These are phyloP conservation scores for Rotaria socialis DNA, from an alignment of 2,888 invertebrate genomes.

Conservation along the genomic window DNA sequence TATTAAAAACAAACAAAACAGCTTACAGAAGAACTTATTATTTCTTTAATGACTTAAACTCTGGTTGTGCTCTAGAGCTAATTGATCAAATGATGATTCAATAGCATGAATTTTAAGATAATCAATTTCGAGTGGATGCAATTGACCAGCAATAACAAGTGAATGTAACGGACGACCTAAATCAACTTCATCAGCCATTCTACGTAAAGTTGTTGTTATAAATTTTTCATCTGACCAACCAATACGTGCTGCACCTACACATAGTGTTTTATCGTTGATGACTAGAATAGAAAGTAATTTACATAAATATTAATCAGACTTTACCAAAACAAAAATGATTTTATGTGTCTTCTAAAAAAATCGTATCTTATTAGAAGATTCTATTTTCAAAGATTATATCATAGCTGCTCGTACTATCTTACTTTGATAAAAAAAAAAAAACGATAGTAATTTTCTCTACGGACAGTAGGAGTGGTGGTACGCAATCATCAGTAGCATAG, in stretches of 20 bases:
- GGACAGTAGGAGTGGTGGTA: no score
- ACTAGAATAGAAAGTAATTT: slow-evolving; percentile 51
- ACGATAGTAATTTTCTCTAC: no score
- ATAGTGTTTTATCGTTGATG: slow-evolving; percentile 65
- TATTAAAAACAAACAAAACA: not conserved
- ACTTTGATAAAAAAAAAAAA: no score
- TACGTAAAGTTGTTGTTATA: slow-evolving; percentile 69
- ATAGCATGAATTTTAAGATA: slow-evolving; percentile 39
- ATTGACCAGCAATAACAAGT: slow-evolving; percentile 73
- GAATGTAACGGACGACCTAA: slow-evolving; percentile 89
- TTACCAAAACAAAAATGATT: no score
- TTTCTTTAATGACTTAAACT: not conserved
- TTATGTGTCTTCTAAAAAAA: no score
- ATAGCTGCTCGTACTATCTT: no score
- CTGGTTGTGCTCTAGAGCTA: slow-evolving; percentile 9
- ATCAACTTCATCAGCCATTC: slow-evolving; percentile 60
- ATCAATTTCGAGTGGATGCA: slow-evolving; percentile 46
- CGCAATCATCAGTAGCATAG: no score
- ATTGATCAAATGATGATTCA: slow-evolving; percentile 27
- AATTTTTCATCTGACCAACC: slow-evolving; percentile 75
- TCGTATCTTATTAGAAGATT: no score
- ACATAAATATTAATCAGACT: no score
- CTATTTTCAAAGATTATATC: no score
- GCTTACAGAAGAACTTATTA: not conserved
- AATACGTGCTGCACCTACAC: slow-evolving; percentile 82